phyloP scores from a whole-genome alignment of 2,113 vertebrate species.

The Phasianus colchicus region DNA sequence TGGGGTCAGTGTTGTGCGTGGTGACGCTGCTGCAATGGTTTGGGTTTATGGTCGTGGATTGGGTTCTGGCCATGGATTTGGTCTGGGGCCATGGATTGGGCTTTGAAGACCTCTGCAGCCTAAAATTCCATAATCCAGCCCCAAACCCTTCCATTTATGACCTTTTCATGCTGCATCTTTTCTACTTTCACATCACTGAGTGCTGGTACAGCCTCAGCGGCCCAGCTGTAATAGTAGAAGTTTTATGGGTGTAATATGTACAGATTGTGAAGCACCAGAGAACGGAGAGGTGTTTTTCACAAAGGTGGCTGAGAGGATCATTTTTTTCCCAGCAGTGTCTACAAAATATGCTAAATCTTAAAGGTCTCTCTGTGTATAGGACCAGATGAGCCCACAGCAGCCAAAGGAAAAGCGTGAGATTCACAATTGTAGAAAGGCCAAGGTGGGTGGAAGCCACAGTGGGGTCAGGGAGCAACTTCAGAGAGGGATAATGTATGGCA shows the following conservation, averaged over 20 bases:
- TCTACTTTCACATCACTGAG: rapidly evolving
- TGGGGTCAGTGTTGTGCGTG: background rate
- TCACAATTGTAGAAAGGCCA: background rate
- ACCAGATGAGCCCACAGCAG: background rate
- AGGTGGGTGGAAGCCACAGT: background rate
- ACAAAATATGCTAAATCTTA: background rate
- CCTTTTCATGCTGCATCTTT: background rate
- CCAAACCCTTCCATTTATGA: background rate
- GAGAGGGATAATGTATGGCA: background rate
- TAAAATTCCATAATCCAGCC: background rate
- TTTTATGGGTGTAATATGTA: constrained; percentile 55
- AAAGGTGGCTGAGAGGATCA: background rate
- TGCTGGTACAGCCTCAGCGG: background rate
- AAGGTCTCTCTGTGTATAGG: background rate
- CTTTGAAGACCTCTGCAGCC: background rate
- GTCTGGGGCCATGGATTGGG: too few species aligned
- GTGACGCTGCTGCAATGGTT: background rate
- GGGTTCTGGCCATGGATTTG: background rate
- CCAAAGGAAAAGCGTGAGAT: background rate
- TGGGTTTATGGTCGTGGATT: background rate
- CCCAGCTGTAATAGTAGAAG: background rate
- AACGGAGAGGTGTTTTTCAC: background rate
- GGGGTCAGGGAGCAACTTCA: background rate
- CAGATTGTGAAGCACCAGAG: background rate
- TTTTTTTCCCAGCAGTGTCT: background rate